Evolutionary conservation across 2,888 invertebrate species (phyloP), one percentile per base, ranked within the genome.

Genomic region (Ichneumoninae sp.): DNA sequence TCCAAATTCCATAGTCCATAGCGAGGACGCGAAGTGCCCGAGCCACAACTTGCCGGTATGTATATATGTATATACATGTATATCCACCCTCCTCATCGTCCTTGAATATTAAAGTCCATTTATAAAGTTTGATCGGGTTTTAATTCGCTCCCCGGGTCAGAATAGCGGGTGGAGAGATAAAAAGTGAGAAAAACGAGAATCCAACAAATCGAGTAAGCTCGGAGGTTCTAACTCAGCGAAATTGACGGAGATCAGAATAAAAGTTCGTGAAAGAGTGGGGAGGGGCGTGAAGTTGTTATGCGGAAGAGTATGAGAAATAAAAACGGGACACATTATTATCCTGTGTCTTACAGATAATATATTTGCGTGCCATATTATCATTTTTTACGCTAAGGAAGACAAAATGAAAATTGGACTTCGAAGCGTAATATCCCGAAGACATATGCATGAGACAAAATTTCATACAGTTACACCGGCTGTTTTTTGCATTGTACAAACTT

Each of bases 81-180:
- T 30, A 54, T 54, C 1, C 8, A 62, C 6, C 26, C 33, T 30
- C 62, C 1, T 26, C 62, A 5, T 62, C 30, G 62, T 10, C 62
- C 82, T 70, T 87, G 88, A 88, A 91, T 90, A 91, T 90, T 90
- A 90, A 91, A 91, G 62, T 90, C 90, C 88, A 90, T 91, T 92
- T 90, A 90, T 89, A 89, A 92, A 91, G 89, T 92, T 92, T 91
- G 92, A 92, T 92, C 92, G 90, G 91, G 88, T 92, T 92, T 92
- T 92, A 92, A 92, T 92, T 90, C 88, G 90, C 89, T 91, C 88
- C 86, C 79, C 19, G 40, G 40, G 30, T 44, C 33, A 19, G 72
- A 47, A 76, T 22, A 26, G n/a, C 19, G 19, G 50, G 50, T 33
- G 36, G 22, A 40, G 33, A 22, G 22, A 66, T 10, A 65, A 26